phyloP scores from a whole-genome alignment of 2,113 vertebrate species.

The Bothrops jararaca region DNA sequence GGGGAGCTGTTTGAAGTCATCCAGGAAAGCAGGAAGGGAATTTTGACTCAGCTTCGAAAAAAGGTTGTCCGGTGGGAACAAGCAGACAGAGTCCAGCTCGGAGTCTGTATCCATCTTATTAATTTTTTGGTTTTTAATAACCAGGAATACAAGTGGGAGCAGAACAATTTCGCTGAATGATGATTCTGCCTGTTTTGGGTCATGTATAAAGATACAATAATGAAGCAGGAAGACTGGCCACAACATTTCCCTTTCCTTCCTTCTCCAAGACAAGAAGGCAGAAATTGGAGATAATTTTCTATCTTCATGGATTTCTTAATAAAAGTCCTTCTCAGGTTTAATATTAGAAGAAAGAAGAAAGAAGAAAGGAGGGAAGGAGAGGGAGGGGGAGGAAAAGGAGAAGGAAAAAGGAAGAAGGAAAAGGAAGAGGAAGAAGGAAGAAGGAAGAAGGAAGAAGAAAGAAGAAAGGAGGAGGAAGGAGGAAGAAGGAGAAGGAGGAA shows the following conservation, averaged over 20 bases:
- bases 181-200: background rate
- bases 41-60: background rate
- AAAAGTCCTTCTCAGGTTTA: background rate
- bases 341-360: too few relatives aligned
- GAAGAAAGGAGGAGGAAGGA: too few relatives aligned
- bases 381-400: too few relatives aligned
- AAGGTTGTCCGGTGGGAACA: background rate
- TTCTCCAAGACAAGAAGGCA: background rate
- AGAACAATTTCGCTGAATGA: background rate
- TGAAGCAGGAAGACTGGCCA: background rate
- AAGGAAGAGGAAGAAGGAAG: accelerated
- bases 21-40: background rate
- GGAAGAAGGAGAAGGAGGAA: too few relatives aligned
- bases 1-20: background rate
- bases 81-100: background rate
- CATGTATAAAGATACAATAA: background rate
- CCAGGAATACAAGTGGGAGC: background rate
- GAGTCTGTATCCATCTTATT: background rate
- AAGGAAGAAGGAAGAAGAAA: too few relatives aligned
- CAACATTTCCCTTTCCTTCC: background rate
- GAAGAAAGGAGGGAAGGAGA: too few relatives aligned
- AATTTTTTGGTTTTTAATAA: background rate
- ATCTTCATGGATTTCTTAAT: background rate
- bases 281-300: background rate
- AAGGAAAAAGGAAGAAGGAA: too few relatives aligned